A percentile compares a stretch with the other conserved stretches of the same genome.
Evolutionary conservation across 2,888 invertebrate species (phyloP).

Genomic region (Epinotia bilunana): DNA sequence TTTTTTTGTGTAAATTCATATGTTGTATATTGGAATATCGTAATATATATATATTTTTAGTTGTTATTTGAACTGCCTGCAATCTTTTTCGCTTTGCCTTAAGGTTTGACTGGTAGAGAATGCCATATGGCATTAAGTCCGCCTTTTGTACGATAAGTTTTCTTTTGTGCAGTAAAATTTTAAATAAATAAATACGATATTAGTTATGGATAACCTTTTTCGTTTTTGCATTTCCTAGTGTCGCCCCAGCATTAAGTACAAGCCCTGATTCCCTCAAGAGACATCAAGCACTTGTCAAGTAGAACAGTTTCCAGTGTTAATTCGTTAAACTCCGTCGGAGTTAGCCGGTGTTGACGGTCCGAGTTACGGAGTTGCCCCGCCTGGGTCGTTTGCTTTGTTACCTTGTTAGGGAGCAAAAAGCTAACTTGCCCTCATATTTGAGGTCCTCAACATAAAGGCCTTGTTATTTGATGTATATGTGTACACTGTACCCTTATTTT

Average conservation of each 20-base stretch:
- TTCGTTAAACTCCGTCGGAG: conserved; percentile 55
- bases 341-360: conserved; percentile 58
- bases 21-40: no score
- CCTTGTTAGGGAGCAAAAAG: conserved; percentile 23
- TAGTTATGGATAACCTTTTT: no score
- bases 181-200: no score
- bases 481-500: not conserved
- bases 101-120: no score
- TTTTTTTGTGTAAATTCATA: no score
- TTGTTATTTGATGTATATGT: not conserved
- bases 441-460: not conserved
- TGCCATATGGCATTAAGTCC: no score
- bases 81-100: no score
- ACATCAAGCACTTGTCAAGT: conserved; percentile 29
- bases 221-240: no score
- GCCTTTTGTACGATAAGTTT: no score
- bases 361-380: conserved; percentile 48
- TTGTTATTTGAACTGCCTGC: no score
- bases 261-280: conserved; percentile 16
- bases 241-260: not conserved
- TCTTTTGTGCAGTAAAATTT: no score
- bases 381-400: conserved; percentile 48
- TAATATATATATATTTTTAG: no score
- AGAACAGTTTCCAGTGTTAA: conserved; percentile 46
- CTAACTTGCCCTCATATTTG: conserved; percentile 16